These are phyloP conservation scores for Sebastes fasciatus DNA, from an alignment of 2,113 vertebrate genomes.

Conservation along the genomic window DNA sequence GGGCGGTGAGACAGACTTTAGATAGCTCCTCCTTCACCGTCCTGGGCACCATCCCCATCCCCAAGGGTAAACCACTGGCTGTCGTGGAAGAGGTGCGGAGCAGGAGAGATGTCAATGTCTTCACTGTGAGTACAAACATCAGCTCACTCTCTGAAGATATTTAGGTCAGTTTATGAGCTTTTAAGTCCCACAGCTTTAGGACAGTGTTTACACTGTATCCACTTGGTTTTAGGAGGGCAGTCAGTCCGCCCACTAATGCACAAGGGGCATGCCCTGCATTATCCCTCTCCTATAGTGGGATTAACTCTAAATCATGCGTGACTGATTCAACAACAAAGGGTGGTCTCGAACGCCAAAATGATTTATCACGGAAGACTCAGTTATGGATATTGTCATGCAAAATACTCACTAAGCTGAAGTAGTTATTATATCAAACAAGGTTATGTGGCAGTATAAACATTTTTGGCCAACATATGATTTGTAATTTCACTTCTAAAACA, in stretches of 20 bases:
- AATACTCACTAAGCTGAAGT: not conserved
- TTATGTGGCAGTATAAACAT: not conserved
- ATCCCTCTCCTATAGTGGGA: conserved; percentile 68
- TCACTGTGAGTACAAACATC: conserved; percentile 86
- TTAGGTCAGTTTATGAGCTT: conserved; percentile 58
- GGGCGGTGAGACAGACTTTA: conserved; percentile 86
- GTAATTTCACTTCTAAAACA: conserved; percentile 29
- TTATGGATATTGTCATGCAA: conserved; percentile 72
- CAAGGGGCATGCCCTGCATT: conserved; percentile 51
- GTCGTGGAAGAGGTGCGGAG: conserved; percentile 93
- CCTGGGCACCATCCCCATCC: conserved; percentile 93
- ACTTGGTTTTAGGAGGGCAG: conserved; percentile 42
- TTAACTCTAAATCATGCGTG: conserved; percentile 77
- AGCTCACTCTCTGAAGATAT: conserved; percentile 21
- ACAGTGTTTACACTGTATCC: conserved; percentile 46
- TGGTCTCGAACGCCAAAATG: conserved; percentile 69
- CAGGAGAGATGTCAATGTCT: conserved; percentile 89
- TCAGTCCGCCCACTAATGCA: conserved; percentile 48
- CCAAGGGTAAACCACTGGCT: conserved; percentile 89
- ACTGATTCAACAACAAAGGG: conserved; percentile 80
- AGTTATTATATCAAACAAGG: conserved; percentile 11
- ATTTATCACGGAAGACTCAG: conserved; percentile 66
- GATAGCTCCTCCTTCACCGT: conserved; percentile 79
- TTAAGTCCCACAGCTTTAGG: conserved; percentile 35
- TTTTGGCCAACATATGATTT: conserved; percentile 1